phyloP scores from a whole-genome alignment of 2,888 invertebrate genomes.

The Steromphala cineraria region DNA sequence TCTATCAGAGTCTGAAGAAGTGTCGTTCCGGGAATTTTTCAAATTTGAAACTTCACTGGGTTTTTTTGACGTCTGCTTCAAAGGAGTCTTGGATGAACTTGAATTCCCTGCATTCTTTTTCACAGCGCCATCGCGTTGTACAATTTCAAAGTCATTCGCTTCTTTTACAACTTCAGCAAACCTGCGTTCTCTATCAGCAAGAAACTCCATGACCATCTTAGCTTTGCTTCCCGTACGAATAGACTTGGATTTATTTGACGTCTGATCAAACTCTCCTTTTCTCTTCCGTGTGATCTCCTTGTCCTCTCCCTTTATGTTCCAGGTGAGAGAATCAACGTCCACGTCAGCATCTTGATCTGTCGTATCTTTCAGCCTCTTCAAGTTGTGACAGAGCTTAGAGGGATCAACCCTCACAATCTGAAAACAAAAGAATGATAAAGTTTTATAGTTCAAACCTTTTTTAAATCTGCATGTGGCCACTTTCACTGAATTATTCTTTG shows the following conservation, averaged over 20 bases:
- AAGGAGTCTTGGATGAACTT: background rate
- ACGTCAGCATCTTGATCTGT: conserved; percentile 21
- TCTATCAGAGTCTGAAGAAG: conserved; percentile 25
- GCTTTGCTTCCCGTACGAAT: background rate
- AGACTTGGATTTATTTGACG: conserved; percentile 12
- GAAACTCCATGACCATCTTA: background rate
- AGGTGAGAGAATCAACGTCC: conserved; percentile 39
- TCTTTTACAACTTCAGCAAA: background rate
- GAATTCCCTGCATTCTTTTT: background rate
- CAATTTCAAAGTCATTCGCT: background rate
- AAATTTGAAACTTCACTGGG: background rate
- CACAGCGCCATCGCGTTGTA: background rate
- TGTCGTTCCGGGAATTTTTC: background rate
- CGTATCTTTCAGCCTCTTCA: conserved; percentile 49
- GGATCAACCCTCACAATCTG: conserved; percentile 60
- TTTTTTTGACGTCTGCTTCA: no score
- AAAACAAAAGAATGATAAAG: no score
- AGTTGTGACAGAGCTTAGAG: conserved; percentile 58
- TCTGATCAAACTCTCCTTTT: conserved; percentile 49
- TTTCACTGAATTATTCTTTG: no score
- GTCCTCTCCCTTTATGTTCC: conserved; percentile 46
- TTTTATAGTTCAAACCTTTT: no score
- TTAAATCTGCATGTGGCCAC: no score
- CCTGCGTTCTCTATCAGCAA: background rate
- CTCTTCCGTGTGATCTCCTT: conserved; percentile 43